A percentile compares a stretch with the other conserved stretches of the same genome.
These are phyloP conservation scores for Agrochola circellaris DNA, from an alignment of 2,888 invertebrate species.

Conservation along the genomic window DNA sequence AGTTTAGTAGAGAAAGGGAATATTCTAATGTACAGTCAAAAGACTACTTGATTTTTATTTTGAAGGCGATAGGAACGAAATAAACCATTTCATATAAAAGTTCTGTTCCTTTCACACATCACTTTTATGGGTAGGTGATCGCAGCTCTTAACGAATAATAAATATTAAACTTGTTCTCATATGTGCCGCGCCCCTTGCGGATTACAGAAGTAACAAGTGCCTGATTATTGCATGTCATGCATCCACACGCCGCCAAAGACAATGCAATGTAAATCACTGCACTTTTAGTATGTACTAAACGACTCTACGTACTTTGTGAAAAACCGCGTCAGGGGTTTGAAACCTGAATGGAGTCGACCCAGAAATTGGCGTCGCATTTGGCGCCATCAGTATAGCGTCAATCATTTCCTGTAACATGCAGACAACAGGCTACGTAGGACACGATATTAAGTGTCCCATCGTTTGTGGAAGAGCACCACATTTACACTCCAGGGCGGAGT, in stretches of 20 bases:
- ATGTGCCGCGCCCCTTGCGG: conserved; percentile 36
- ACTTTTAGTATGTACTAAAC: neutral
- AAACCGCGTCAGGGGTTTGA: neutral
- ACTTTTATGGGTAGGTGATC: neutral
- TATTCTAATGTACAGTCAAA: neutral
- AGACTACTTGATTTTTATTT: neutral
- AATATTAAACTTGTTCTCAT: conserved; percentile 29
- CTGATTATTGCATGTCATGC: conserved; percentile 14
- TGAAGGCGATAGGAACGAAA: neutral
- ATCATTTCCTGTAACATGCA: neutral
- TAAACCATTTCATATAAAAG: neutral
- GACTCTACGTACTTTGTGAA: neutral
- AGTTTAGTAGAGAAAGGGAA: neutral
- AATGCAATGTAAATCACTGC: neutral
- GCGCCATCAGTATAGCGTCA: neutral
- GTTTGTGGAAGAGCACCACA: neutral
- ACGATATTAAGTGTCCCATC: neutral
- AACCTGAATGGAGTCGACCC: neutral
- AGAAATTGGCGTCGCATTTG: neutral
- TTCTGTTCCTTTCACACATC: neutral
- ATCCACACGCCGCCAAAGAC: conserved; percentile 32
- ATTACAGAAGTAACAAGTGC: conserved; percentile 23
- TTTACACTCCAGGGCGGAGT: neutral
- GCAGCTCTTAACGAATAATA: conserved; percentile 34
- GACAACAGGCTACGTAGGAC: no score